Evolutionary conservation across 2,888 invertebrate genomes (phyloP).

Genomic region (Dynastes tityus): DNA sequence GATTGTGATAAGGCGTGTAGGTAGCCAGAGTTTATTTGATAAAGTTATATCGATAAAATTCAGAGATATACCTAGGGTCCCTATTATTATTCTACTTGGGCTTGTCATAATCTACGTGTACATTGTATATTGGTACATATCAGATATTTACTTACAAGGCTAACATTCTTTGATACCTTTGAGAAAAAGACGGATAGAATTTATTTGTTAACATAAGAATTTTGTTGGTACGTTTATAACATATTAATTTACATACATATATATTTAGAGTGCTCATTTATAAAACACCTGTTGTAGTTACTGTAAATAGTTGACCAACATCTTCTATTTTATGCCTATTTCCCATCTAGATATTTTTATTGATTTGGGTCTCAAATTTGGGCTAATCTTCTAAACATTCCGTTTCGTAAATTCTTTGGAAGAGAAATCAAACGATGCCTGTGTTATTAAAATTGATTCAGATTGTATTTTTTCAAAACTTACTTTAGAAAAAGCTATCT

Average conservation of each 20-base stretch:
- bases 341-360: no score
- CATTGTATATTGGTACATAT: conserved; percentile 19
- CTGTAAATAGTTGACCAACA: no score
- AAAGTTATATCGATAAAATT: conserved; percentile 46
- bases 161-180: background rate
- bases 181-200: background rate
- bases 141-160: conserved; percentile 13
- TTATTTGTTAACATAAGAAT: background rate
- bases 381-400: no score
- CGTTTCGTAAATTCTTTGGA: no score
- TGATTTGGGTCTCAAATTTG: no score
- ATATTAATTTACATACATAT: background rate
- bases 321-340: no score
- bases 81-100: conserved; percentile 32
- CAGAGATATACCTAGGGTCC: conserved; percentile 23
- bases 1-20: conserved; percentile 47
- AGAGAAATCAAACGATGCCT: no score
- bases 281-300: no score
- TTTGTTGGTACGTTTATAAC: background rate
- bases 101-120: conserved; percentile 32
- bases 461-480: no score
- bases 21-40: conserved; percentile 50
- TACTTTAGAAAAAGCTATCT: no score
- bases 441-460: no score
- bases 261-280: no score